phyloP scores from a whole-genome alignment of 2,888 invertebrate genomes.

The Blera fallax region DNA sequence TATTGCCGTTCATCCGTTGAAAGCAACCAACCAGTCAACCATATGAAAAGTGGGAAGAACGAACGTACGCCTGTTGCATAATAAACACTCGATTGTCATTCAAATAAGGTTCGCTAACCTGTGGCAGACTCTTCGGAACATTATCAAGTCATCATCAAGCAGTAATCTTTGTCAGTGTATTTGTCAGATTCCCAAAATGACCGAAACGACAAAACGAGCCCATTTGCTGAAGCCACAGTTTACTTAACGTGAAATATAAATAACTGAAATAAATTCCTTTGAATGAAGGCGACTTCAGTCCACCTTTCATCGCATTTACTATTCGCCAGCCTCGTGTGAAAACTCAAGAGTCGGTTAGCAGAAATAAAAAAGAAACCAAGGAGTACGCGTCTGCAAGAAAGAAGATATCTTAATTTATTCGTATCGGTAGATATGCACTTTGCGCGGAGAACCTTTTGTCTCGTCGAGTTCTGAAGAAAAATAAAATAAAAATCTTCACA shows the following conservation, averaged over 20 bases:
- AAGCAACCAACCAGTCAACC: constrained; percentile 49
- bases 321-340: constrained; percentile 46
- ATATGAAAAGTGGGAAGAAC: constrained; percentile 68
- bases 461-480: background rate
- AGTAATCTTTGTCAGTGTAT: constrained; percentile 24
- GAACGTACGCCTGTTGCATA: constrained; percentile 78
- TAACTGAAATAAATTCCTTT: constrained; percentile 49
- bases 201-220: background rate
- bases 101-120: constrained; percentile 74
- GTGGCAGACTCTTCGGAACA: constrained; percentile 65
- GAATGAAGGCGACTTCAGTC: constrained; percentile 38
- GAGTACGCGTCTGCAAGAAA: constrained; percentile 13
- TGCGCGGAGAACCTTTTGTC: constrained; percentile 34
- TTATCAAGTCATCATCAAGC: constrained; percentile 51
- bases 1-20: constrained; percentile 54
- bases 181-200: constrained; percentile 50
- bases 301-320: constrained; percentile 32
- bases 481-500: constrained; percentile 2
- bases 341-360: constrained; percentile 28
- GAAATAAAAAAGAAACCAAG: constrained; percentile 5
- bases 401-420: constrained; percentile 69
- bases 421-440: constrained; percentile 47
- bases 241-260: constrained; percentile 21
- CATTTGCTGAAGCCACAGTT: background rate
- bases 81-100: constrained; percentile 78